Base-by-base conservation (phyloP, 2,797 vertebrate species). In the Onychomys torridus region DNA sequence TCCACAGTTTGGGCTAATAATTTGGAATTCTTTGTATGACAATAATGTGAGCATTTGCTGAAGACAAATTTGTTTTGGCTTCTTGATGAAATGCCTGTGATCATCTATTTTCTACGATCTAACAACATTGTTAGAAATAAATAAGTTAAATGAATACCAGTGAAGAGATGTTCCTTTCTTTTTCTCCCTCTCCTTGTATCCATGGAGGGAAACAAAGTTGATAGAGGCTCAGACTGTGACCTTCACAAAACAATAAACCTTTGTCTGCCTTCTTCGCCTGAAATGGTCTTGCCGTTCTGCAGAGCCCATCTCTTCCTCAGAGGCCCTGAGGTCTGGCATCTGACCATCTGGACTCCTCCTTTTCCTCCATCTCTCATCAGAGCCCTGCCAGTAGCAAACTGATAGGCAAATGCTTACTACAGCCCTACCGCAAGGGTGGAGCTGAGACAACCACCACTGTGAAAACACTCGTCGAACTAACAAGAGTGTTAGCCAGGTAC, bases 1-100 rank as follows among this genome's bases (percentile, higher is more conserved):
- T 78, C 71, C 84, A 94, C 92, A 98, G 93, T 97, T 90, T 96
- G 97, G 92, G 89, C 95, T 89, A 73, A 89, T 87, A 91, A 84
- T 83, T 97, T 85, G 43, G 67, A 97, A 96, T 94, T 96, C 95
- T 89, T 29, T 95, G 63, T 73, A 93, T 84, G 67, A 93, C 69
- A 96, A 84, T 84, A 95, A 84, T 52, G 85, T 96, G 57, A 96
- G 89, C 43, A 83, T 92, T 93, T 86, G 13, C 90, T 94, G 34
- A 89, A 94, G 69, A 94, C 29, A 88, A 93, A 93, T 89, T 94
- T 94, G 77, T 92, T 97, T 97, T 76, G 76, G 52, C 40, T 94
- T 96, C 94, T 89, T 89, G 46, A 91, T 97, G 93, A 96, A 96
- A 92, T 94, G 88, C 40, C 32, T 87, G 27, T 77, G 81, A 63